Conservation (phyloP, 1,140 invertebrate species). For the Tetranychus urticae region DNA sequence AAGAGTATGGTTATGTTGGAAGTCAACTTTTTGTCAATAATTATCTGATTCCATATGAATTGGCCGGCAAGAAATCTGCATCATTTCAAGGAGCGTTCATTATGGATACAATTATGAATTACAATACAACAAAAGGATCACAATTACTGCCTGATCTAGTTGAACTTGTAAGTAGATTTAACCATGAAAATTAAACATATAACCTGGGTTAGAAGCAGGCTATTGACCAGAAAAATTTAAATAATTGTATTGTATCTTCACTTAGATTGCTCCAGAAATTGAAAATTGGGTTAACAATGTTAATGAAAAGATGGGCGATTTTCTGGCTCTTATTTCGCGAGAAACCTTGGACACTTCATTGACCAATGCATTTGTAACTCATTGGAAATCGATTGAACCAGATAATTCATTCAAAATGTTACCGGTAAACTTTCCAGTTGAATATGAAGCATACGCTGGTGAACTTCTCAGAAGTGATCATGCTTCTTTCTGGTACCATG, state of each 20-base stretch:
- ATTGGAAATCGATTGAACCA: too few species aligned
- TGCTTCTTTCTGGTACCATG: conserved; percentile 15
- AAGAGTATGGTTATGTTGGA: conserved; percentile 21
- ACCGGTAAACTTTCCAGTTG: background rate
- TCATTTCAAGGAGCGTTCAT: conserved; percentile 21
- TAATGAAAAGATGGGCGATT: conserved; percentile 18
- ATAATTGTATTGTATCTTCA: background rate
- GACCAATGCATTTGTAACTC: too few species aligned
- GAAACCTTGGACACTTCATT: too few species aligned
- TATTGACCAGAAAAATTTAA: background rate
- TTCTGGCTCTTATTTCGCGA: conserved; percentile 10
- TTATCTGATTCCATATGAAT: conserved; percentile 15
- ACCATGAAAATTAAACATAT: too few species aligned
- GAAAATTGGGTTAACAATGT: conserved; percentile 13
- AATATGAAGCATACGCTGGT: conserved; percentile 13
- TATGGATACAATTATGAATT: conserved; percentile 23
- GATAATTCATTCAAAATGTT: too few species aligned
- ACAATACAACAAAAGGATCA: conserved; percentile 17
- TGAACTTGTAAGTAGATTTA: too few species aligned
- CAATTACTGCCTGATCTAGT: conserved; percentile 16
- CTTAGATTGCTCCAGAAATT: conserved; percentile 14
- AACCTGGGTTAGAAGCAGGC: background rate
- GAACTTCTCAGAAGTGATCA: conserved; percentile 18
- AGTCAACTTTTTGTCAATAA: conserved; percentile 22
- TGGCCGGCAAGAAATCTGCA: conserved; percentile 8